Evolutionary conservation across 2,888 invertebrate species (phyloP), one percentile per base, ranked within the genome.

Genomic region (Diploptera punctata): DNA sequence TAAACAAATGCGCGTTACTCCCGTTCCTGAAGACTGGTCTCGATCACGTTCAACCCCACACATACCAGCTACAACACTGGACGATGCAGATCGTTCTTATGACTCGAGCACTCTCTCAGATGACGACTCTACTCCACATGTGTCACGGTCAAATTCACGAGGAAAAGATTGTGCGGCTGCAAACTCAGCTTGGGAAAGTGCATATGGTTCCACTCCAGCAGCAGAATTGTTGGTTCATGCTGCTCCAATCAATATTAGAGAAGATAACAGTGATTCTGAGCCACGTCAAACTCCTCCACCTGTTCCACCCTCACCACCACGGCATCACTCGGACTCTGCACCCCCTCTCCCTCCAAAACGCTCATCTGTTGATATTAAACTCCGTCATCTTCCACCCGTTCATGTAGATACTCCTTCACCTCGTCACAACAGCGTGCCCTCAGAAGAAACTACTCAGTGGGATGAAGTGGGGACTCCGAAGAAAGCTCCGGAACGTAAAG

Each of bases 351-450:
- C 88, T 13, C 89, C 89, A 4, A 83, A 88, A 77, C 85, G 86
- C 77, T 81, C 84, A 81, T 84, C 86, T 3, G 38, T 67, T n/a
- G 74, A 71, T 13, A 72, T 74, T 9, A 76, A 76, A 67, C 81
- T 89, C 54, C 87, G 88, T 81, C 89, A 89, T 78, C 84, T 89
- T 76, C 89, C 89, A 71, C 89, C 89, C 0, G 90, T 89, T 29
- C 90, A 90, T 78, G 87, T 89, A 77, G 88, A 85, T 77, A 86
- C 87, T 72, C 88, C 71, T 26, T 24, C 24, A 26, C 21, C 87
- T 71, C 88, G 60, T n/a, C 52, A 67, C 7, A 49, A 33, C 18
- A 52, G 54, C 5, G 13, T 52, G 4, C 24, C 62, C 7, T 19
- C 26, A 13, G 75, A 76, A 10, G 72, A 74, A 26, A 57, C 52